Evolutionary conservation across 2,888 invertebrate genomes (phyloP), one percentile per base, ranked within the genome.

Genomic region (Papilio protenor): DNA sequence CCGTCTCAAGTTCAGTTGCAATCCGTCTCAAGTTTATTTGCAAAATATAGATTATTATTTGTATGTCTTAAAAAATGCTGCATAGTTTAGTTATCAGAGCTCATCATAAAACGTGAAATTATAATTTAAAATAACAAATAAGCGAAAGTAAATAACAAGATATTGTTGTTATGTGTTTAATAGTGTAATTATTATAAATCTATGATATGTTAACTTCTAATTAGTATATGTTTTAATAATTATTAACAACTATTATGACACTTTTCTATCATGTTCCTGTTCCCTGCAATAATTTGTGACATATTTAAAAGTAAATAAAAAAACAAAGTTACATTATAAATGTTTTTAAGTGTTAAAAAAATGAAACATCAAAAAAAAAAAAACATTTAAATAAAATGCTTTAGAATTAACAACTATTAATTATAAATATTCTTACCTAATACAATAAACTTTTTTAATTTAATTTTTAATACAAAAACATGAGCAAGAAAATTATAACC

Each of bases 181-280:
- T 57, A 61, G 0, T 61, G 14, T 16, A 4, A 33, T 61, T 64
- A 6, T 40, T 40, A 40, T 18, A 40, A n/a, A 40, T 40, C 40
- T 66, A 40, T 66, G 40, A 66, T 66, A 66, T 66, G 66, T 66
- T 66, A 66, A 16, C n/a, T 40, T 40, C 40, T n/a, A 40, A 66
- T 66, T 66, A 66, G 11, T 40, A 40, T 33, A 40, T 40, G 6
- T 40, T 12, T 66, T 40, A 66, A 61, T 59, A 59, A 11, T 27
- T 27, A 27, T 27, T 27, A 27, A 8, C 2, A 21, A 64, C n/a
- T 66, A 40, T 5, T 66, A 66, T 40, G 64, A 66, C 64, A 40
- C 40, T 23, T 61, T 12, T 23, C 6, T 66, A 40, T 64, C 16
- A 40, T 66, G 40, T 66, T 66, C 23, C 16, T n/a, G 10, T 66